Percentiles rank a stretch among this genome's conserved stretches.
Evolutionary conservation across 2,888 invertebrate species (phyloP).

Genomic region (Microctonus brassicae): DNA sequence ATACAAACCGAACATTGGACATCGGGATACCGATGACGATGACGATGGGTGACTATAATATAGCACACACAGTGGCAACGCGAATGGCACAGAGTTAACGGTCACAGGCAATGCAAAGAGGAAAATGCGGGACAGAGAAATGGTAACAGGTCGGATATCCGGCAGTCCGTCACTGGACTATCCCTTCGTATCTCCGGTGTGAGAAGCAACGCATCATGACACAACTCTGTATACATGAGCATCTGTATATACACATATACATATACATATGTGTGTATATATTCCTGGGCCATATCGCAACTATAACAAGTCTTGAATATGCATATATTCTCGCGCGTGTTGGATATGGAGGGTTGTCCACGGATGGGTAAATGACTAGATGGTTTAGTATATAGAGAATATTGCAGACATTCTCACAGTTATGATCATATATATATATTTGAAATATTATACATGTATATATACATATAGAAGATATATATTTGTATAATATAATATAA

Average conservation of each 20-base stretch:
- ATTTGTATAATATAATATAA: too few relatives aligned
- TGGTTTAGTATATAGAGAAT: not conserved
- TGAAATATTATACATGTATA: not conserved
- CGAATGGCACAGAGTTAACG: conserved; percentile 33
- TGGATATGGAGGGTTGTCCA: conserved; percentile 13
- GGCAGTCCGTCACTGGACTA: conserved; percentile 68
- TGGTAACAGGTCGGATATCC: conserved; percentile 69
- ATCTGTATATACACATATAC: too few relatives aligned
- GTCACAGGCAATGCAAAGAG: conserved; percentile 34
- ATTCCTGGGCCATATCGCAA: conserved; percentile 57
- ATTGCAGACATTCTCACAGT: conserved; percentile 21
- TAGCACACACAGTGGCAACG: conserved; percentile 38
- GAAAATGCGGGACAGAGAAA: conserved; percentile 36
- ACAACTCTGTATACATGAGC: too few relatives aligned
- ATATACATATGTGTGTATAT: too few relatives aligned
- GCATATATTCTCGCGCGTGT: conserved; percentile 58
- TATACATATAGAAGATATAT: not conserved
- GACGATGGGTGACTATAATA: not conserved
- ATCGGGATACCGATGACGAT: not conserved
- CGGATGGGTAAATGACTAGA: not conserved
- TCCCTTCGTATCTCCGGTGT: conserved; percentile 62
- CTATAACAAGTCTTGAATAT: conserved; percentile 67
- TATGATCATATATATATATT: too few relatives aligned
- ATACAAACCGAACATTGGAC: too few relatives aligned
- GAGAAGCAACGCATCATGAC: conserved; percentile 45